These are phyloP conservation scores for Heliornis fulica DNA, from an alignment of 2,113 vertebrate genomes.

Conservation along the genomic window DNA sequence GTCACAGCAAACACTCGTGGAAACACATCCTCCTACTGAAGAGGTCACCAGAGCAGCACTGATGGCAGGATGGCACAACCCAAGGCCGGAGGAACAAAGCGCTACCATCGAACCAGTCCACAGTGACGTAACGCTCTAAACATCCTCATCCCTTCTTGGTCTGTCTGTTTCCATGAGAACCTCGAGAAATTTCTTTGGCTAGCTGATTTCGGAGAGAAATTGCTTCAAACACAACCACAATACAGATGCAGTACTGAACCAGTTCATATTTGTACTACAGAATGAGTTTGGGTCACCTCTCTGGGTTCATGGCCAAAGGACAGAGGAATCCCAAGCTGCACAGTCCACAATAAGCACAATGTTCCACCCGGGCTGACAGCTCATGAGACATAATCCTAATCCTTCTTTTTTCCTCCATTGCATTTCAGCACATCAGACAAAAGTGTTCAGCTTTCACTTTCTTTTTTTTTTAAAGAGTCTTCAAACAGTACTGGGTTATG, in stretches of 20 bases:
- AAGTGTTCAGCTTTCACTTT: constrained; percentile 12
- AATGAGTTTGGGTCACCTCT: constrained; percentile 71
- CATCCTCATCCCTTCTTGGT: neutral
- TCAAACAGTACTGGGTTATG: neutral
- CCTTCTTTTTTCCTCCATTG: constrained; percentile 40
- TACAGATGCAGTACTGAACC: constrained; percentile 63
- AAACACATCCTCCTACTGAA: neutral
- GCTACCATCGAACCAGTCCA: neutral
- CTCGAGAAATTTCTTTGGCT: constrained; percentile 92
- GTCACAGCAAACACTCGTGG: neutral
- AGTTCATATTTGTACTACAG: constrained; percentile 72
- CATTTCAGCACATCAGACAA: constrained; percentile 35
- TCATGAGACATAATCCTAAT: constrained; percentile 39
- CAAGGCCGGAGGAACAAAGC: constrained; percentile 13
- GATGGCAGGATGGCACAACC: neutral
- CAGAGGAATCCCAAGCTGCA: constrained; percentile 65
- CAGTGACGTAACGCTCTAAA: neutral
- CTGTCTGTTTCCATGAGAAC: constrained; percentile 77
- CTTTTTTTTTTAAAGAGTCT: constrained; percentile 9
- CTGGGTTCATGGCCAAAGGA: constrained; percentile 60
- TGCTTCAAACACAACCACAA: constrained; percentile 79
- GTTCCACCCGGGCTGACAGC: constrained; percentile 31
- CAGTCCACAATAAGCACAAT: constrained; percentile 21
- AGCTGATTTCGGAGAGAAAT: constrained; percentile 92
- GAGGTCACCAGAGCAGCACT: neutral